These are phyloP conservation scores for Amblyraja radiata DNA, from an alignment of 2,797 vertebrate species.

Conservation along the genomic window DNA sequence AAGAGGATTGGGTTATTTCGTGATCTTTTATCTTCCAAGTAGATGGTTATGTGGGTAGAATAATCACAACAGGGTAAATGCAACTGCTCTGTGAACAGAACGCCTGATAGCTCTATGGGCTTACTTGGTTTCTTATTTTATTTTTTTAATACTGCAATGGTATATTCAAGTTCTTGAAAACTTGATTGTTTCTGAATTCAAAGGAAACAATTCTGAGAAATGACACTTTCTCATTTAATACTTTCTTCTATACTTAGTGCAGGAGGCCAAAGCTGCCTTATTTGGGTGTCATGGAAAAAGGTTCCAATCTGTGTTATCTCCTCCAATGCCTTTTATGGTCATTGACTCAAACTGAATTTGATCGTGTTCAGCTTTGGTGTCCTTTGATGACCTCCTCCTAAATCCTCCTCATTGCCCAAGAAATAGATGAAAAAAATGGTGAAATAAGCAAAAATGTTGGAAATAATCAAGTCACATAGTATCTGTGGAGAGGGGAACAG, in stretches of 20 bases:
- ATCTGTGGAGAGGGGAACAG: too few species aligned
- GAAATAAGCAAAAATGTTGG: too few species aligned
- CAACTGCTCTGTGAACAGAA: background rate
- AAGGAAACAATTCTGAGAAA: background rate
- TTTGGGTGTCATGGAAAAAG: background rate
- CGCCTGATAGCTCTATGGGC: background rate
- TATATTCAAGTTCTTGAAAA: background rate
- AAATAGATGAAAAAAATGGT: background rate
- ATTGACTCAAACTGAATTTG: background rate
- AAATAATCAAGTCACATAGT: too few species aligned
- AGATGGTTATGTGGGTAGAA: background rate
- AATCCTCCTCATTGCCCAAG: background rate
- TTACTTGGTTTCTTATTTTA: background rate
- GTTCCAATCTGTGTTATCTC: background rate
- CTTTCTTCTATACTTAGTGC: background rate
- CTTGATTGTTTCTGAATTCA: background rate
- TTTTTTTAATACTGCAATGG: background rate
- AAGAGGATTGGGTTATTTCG: background rate
- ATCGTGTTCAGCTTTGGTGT: background rate
- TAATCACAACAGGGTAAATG: background rate
- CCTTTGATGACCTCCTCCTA: background rate
- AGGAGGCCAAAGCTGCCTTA: background rate
- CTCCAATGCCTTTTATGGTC: background rate
- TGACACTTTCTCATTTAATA: background rate
- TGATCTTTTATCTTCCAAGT: background rate